Evolutionary conservation across 2,797 vertebrate species (phyloP).

Genomic region (Botia almorhae): DNA sequence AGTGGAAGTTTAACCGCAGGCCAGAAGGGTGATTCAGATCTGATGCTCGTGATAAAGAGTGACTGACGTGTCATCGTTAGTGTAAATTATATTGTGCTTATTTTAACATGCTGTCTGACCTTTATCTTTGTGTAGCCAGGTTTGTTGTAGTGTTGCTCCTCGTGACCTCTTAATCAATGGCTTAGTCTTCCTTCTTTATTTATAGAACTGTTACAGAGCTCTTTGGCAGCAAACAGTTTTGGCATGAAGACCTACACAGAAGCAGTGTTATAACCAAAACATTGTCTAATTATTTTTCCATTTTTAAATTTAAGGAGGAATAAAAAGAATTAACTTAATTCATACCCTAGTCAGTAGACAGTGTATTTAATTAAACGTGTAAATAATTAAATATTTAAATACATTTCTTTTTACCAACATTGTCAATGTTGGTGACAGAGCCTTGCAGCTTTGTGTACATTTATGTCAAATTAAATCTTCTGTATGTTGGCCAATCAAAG

Average conservation of each 20-base stretch:
- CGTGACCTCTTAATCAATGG: constrained; percentile 32
- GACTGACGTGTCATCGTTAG: background rate
- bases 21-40: background rate
- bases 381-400: too few species aligned
- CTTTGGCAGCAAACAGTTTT: background rate
- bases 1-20: background rate
- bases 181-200: constrained; percentile 32
- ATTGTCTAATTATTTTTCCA: too few species aligned
- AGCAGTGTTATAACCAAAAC: background rate
- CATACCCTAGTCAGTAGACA: too few species aligned
- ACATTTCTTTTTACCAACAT: too few species aligned
- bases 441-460: too few species aligned
- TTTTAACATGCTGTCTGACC: background rate
- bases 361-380: too few species aligned
- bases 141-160: constrained; percentile 12
- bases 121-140: background rate
- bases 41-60: background rate
- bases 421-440: too few species aligned
- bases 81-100: background rate
- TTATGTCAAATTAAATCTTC: background rate
- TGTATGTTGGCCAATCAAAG: background rate
- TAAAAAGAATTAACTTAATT: too few species aligned
- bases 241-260: constrained; percentile 2
- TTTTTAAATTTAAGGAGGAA: too few species aligned
- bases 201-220: constrained; percentile 39